These are phyloP conservation scores for Hypocryptadius cinnamomeus DNA, from an alignment of 2,113 vertebrate genomes.

Conservation along the genomic window DNA sequence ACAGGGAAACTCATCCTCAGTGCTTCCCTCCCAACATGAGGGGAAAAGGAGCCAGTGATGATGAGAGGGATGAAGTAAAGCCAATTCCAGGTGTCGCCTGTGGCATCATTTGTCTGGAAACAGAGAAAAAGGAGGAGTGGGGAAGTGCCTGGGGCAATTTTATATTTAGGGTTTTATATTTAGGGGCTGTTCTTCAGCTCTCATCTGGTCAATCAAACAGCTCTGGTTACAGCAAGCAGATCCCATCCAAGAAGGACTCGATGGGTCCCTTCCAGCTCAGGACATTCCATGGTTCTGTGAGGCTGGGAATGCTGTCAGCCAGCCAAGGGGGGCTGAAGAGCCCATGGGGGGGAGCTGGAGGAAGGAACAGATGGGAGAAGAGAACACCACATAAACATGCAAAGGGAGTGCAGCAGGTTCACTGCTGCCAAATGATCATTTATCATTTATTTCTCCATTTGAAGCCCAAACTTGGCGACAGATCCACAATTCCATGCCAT, in stretches of 20 bases:
- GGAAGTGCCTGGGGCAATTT: neutral
- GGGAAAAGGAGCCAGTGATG: conserved; percentile 85
- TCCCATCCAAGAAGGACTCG: neutral
- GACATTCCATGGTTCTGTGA: neutral
- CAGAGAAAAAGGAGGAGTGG: neutral
- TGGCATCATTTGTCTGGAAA: conserved; percentile 84
- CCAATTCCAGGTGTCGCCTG: conserved; percentile 88
- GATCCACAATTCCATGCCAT: neutral
- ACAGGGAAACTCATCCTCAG: neutral
- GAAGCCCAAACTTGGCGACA: conserved; percentile 22
- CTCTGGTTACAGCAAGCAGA: accelerated
- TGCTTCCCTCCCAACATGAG: accelerated
- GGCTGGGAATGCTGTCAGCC: neutral
- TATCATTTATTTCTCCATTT: conserved; percentile 32
- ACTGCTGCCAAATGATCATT: neutral
- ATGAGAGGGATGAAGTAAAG: conserved; percentile 89
- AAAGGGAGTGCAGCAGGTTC: neutral
- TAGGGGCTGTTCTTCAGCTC: neutral
- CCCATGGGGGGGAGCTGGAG: neutral
- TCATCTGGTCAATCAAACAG: accelerated
- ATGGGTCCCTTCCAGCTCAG: neutral
- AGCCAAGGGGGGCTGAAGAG: neutral
- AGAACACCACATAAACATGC: neutral
- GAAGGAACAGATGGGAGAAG: conserved; percentile 26
- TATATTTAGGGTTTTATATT: neutral